phyloP scores from a whole-genome alignment of 2,888 invertebrate species.

The Pristionchus japonicus region DNA sequence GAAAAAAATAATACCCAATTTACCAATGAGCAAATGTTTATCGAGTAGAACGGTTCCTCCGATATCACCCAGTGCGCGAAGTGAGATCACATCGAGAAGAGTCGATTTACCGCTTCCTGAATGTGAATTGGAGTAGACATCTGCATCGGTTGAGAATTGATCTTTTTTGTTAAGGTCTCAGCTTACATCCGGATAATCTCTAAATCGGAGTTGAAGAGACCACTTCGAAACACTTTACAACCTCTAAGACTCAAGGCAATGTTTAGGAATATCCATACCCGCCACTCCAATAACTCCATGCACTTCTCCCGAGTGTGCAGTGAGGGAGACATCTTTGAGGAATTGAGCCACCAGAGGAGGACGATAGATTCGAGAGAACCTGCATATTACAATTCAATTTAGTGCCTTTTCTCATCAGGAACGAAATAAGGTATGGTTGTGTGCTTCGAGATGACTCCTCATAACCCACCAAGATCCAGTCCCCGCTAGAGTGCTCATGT shows the following conservation, averaged over 20 bases:
- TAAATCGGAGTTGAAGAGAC: not conserved
- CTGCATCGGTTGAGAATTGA: too few species aligned
- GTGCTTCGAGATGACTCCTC: not conserved
- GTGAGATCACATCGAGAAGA: constrained; percentile 88
- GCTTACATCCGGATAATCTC: not conserved
- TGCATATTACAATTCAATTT: constrained; percentile 2
- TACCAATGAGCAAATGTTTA: constrained; percentile 86
- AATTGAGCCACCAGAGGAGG: constrained; percentile 78
- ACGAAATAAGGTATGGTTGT: not conserved
- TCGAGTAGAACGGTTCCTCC: constrained; percentile 91
- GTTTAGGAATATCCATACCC: too few species aligned
- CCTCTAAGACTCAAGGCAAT: not conserved
- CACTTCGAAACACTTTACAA: not conserved
- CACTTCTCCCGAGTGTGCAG: constrained; percentile 92
- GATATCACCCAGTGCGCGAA: constrained; percentile 84
- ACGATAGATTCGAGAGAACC: constrained; percentile 66
- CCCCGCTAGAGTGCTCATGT: constrained; percentile 64
- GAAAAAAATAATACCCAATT: constrained; percentile 73
- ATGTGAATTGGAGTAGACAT: too few species aligned
- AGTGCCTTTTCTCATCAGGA: too few species aligned
- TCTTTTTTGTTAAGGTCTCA: not conserved
- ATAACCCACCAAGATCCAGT: constrained; percentile 57
- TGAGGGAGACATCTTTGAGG: constrained; percentile 91
- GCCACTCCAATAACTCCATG: constrained; percentile 93
- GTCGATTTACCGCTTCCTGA: constrained; percentile 96